Conservation (phyloP, 2,888 invertebrate genomes). For the Rhagophthalmus giganteus region DNA sequence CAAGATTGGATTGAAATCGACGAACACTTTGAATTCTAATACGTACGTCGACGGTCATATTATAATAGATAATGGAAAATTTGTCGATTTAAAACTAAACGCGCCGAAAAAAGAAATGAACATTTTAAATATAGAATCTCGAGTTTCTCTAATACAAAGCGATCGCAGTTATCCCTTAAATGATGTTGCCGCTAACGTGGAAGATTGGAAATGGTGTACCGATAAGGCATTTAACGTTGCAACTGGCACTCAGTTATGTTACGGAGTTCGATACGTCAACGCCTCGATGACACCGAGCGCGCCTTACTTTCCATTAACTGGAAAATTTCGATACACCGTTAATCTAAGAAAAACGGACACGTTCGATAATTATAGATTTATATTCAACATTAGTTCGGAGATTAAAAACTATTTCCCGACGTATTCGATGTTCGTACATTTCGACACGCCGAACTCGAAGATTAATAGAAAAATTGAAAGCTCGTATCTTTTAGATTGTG, state of each 20-base stretch:
- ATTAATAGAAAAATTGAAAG: slow-evolving; percentile 33
- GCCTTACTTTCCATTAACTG: slow-evolving; percentile 38
- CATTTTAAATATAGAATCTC: slow-evolving; percentile 35
- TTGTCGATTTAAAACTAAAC: slow-evolving; percentile 38
- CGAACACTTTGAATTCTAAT: slow-evolving; percentile 35
- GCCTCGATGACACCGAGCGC: slow-evolving; percentile 25
- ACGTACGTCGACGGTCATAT: slow-evolving; percentile 36
- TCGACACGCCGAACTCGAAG: slow-evolving; percentile 36
- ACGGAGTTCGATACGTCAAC: slow-evolving; percentile 35
- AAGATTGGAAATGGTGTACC: slow-evolving; percentile 31
- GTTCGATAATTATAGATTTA: slow-evolving; percentile 35
- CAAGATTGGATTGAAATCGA: slow-evolving; percentile 33
- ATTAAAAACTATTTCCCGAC: slow-evolving; percentile 19
- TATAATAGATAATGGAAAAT: slow-evolving; percentile 33
- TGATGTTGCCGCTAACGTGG: slow-evolving; percentile 28
- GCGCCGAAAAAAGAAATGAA: slow-evolving; percentile 38
- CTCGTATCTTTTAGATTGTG: slow-evolving; percentile 29
- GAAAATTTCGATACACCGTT: slow-evolving; percentile 34
- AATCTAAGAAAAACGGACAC: slow-evolving; percentile 33
- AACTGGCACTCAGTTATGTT: slow-evolving; percentile 35
- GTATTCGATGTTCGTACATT: slow-evolving; percentile 30
- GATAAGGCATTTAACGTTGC: slow-evolving; percentile 27
- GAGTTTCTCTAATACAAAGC: slow-evolving; percentile 28
- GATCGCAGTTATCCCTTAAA: slow-evolving; percentile 20
- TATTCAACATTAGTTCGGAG: slow-evolving; percentile 24